Conservation (phyloP, 37 sponge, comb jelly and placozoan genomes). For the Hexactinellida sp. region DNA sequence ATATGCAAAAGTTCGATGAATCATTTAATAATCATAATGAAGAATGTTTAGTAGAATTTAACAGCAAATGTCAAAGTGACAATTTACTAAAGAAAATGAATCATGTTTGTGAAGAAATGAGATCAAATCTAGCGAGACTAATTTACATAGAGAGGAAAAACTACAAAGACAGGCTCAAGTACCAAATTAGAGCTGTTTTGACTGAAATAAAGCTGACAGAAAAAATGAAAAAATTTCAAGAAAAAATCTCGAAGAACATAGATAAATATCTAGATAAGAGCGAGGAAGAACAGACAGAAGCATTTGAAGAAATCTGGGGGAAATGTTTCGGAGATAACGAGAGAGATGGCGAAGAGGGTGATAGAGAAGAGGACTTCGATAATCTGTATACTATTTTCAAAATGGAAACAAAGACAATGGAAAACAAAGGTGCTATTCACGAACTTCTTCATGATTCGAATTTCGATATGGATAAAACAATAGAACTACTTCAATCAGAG, state of each 20-base stretch:
- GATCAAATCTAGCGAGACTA: no score
- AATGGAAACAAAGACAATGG: slow-evolving; percentile 1
- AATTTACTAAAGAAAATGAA: no score
- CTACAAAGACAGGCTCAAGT: not conserved
- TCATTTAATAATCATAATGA: no score
- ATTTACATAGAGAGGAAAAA: no score
- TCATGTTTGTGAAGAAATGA: no score
- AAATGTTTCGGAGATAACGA: not conserved
- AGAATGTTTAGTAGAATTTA: no score
- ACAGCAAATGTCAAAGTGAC: no score
- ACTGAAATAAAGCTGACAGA: not conserved
- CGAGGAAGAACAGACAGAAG: not conserved
- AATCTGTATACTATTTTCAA: not conserved
- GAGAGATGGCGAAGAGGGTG: not conserved
- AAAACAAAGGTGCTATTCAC: not conserved
- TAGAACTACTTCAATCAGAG: not conserved
- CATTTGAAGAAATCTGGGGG: not conserved
- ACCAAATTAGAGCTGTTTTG: not conserved
- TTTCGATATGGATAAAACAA: not conserved
- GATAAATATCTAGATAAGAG: not conserved
- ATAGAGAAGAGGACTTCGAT: not conserved
- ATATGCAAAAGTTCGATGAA: no score
- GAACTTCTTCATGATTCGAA: not conserved
- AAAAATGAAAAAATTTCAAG: not conserved
- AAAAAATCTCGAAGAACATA: not conserved